These are phyloP conservation scores for Digitonthophagus gazella DNA, from an alignment of 2,888 invertebrate species.

Conservation along the genomic window DNA sequence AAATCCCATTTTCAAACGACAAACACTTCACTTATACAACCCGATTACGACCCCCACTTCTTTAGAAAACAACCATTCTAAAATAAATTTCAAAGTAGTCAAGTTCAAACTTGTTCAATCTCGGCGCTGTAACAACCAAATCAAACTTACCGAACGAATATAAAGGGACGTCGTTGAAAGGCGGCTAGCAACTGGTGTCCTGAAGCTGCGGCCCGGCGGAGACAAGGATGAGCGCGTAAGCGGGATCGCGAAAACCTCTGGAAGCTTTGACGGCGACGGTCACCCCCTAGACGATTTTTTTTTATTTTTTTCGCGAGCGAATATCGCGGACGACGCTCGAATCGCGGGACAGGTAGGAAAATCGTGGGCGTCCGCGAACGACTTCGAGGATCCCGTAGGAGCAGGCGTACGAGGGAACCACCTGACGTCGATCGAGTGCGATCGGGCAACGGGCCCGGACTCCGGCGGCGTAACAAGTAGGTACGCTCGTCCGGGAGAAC, in stretches of 20 bases:
- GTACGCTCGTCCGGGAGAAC: slow-evolving; percentile 45
- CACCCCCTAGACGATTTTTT: not conserved
- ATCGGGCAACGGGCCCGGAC: slow-evolving; percentile 47
- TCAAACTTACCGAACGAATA: not conserved
- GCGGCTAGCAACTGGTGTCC: not conserved
- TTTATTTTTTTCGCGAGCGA: not conserved
- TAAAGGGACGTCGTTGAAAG: not conserved
- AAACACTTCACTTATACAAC: too few relatives aligned
- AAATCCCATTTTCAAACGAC: too few relatives aligned
- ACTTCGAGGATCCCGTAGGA: not conserved
- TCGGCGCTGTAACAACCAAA: not conserved
- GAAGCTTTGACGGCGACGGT: not conserved
- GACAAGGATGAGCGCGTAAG: not conserved
- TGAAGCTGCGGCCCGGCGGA: not conserved
- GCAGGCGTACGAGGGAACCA: not conserved
- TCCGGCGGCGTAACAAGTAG: slow-evolving; percentile 52
- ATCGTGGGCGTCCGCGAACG: not conserved
- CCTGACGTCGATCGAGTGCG: slow-evolving; percentile 30
- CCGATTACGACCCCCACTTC: too few relatives aligned
- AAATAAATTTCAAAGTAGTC: too few relatives aligned
- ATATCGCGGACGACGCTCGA: too few relatives aligned
- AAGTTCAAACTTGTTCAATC: too few relatives aligned
- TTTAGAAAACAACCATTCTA: too few relatives aligned
- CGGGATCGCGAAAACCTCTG: not conserved
- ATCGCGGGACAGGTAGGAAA: too few relatives aligned